Evolutionary conservation across 1,140 invertebrate genomes (phyloP), one percentile per base, ranked within the genome.

Genomic region (Halyomorpha halys): DNA sequence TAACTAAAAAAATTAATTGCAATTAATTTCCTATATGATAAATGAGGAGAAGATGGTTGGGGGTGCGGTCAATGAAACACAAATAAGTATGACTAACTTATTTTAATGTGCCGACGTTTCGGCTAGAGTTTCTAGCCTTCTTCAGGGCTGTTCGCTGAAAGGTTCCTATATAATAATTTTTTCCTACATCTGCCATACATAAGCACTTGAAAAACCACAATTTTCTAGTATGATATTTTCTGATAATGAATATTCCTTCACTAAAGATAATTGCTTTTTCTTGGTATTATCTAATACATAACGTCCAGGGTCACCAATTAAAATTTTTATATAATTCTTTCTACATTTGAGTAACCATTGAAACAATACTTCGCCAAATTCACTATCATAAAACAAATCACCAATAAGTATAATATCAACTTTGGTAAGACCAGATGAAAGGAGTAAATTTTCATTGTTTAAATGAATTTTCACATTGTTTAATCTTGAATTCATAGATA

Each of bases 371-470:
- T 60, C 39, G 6, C 27, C 59, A 39, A 60, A 60, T 5, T 60
- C 59, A 9, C 30, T 3, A 13, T 60, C 59, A 30, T 60, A 60
- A 16, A 60, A 60, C 59, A 60, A 27, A 34, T 60, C 59, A 34
- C 59, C 59, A 39, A 60, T 21, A 19, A 60, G 25, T 34, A 60
- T 60, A 34, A 34, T 15, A 60, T 60, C 59, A 34, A 39, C 18
- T 34, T 60, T 39, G n/a, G n/a, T 4, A 60, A 18, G 14, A n/a
- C 14, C 14, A 34, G 18, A 11, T 14, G 13, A 14, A 16, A 27
- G 18, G 9, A 60, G 19, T 18, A 60, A 34, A 60, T 60, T 60
- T 39, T 34, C 30, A 18, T 60, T 30, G 5, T 14, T 60, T 30
- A 60, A 27, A 39, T 60, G 59, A 16, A 60, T 39, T 30, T 34